Conservation (phyloP, 2,113 vertebrate species). For the Microtus pennsylvanicus region DNA sequence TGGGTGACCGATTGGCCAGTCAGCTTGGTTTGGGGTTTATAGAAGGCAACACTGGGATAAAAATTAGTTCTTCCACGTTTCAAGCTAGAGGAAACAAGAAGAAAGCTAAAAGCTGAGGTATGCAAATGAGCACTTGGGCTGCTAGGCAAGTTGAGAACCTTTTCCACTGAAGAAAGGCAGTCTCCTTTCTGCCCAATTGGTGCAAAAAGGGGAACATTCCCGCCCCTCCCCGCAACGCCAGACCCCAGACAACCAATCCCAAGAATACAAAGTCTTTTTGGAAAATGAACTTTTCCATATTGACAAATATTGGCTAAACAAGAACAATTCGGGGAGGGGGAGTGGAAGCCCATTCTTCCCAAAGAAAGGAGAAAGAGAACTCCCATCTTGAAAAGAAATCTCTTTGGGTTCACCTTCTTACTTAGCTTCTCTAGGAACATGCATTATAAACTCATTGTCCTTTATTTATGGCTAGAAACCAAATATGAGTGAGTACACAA, state of each 20-base stretch:
- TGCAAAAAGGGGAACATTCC: not conserved
- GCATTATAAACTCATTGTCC: no score
- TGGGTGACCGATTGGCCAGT: not conserved
- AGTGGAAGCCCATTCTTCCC: not conserved
- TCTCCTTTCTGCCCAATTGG: slow-evolving; percentile 47
- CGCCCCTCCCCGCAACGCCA: no score
- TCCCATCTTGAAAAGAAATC: not conserved
- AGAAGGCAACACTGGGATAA: slow-evolving; percentile 13
- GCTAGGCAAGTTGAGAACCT: not conserved
- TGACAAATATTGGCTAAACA: slow-evolving; percentile 45
- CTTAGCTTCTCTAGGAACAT: no score
- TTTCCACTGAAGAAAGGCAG: slow-evolving; percentile 39
- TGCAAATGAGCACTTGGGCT: slow-evolving; percentile 45
- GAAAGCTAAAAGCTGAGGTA: slow-evolving; percentile 9
- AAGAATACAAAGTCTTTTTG: not conserved
- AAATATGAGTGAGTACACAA: no score
- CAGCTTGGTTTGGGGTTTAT: slow-evolving; percentile 20
- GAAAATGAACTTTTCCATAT: slow-evolving; percentile 44
- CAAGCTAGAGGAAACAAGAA: not conserved
- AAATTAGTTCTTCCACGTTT: not conserved
- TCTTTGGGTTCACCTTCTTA: no score
- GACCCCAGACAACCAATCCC: not conserved
- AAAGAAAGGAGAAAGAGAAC: not conserved
- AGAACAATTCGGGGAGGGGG: not conserved
- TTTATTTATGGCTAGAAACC: no score